These are phyloP conservation scores for Monopis laevigella DNA, from an alignment of 2,888 invertebrate genomes.

Conservation along the genomic window DNA sequence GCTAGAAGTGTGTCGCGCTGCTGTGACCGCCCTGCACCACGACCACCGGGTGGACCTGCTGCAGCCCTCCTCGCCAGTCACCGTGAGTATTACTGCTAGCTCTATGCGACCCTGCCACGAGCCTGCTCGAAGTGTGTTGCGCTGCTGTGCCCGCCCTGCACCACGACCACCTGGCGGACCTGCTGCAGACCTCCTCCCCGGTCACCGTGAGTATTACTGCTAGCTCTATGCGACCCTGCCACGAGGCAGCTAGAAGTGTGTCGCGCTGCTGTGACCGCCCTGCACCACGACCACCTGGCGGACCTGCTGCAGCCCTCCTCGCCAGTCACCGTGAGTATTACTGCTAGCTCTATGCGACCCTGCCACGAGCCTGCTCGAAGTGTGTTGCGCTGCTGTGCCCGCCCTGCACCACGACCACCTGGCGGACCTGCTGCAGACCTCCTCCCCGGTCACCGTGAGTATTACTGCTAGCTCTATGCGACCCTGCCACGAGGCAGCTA, in stretches of 20 bases:
- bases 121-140: conserved; percentile 91
- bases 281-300: conserved; percentile 92
- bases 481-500: conserved; percentile 89
- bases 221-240: too few relatives aligned
- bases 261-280: conserved; percentile 87
- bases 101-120: conserved; percentile 87
- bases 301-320: conserved; percentile 90
- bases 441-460: conserved; percentile 84
- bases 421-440: conserved; percentile 91
- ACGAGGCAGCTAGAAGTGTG: conserved; percentile 92
- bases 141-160: conserved; percentile 89
- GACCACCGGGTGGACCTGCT: conserved; percentile 93
- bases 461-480: too few relatives aligned
- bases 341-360: conserved; percentile 91
- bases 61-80: conserved; percentile 88
- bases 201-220: conserved; percentile 87
- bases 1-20: conserved; percentile 91
- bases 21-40: conserved; percentile 87
- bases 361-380: conserved; percentile 90
- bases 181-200: conserved; percentile 87
- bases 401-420: conserved; percentile 92
- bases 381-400: conserved; percentile 88
- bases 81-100: too few relatives aligned
- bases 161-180: conserved; percentile 93
- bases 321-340: conserved; percentile 83